Percentiles rank a stretch among this genome's conserved stretches.
phyloP scores from a whole-genome alignment of 2,888 invertebrate genomes.

The Dicycla oo region DNA sequence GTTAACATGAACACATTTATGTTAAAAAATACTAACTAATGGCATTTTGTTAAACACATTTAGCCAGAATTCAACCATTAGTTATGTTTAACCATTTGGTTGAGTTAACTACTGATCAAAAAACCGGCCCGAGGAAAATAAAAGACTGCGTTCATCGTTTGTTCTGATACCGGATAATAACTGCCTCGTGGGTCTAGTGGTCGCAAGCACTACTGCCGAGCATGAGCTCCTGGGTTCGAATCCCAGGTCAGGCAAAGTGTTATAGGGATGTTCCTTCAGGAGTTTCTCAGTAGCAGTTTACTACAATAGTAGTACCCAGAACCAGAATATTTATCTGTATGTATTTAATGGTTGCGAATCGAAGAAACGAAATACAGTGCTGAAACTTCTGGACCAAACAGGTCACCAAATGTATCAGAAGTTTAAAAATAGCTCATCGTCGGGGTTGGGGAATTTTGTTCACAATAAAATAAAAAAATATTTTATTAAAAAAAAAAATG shows the following conservation, averaged over 20 bases:
- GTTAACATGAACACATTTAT: too few relatives aligned
- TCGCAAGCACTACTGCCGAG: neutral
- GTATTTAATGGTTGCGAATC: neutral
- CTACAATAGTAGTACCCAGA: neutral
- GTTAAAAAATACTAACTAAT: too few relatives aligned
- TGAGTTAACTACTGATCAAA: too few relatives aligned
- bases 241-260: neutral
- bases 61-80: too few relatives aligned
- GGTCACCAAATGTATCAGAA: neutral
- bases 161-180: neutral
- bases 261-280: neutral
- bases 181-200: neutral
- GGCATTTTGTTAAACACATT: too few relatives aligned
- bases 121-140: too few relatives aligned
- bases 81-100: too few relatives aligned
- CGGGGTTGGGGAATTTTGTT: neutral
- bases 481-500: too few relatives aligned
- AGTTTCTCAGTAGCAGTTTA: neutral
- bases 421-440: neutral
- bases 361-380: neutral
- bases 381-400: neutral
- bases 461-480: too few relatives aligned
- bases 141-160: constrained; percentile 27
- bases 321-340: neutral
- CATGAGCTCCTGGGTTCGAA: neutral